Evolutionary conservation across 2,113 vertebrate species (phyloP).

Genomic region (Propithecus coquereli): DNA sequence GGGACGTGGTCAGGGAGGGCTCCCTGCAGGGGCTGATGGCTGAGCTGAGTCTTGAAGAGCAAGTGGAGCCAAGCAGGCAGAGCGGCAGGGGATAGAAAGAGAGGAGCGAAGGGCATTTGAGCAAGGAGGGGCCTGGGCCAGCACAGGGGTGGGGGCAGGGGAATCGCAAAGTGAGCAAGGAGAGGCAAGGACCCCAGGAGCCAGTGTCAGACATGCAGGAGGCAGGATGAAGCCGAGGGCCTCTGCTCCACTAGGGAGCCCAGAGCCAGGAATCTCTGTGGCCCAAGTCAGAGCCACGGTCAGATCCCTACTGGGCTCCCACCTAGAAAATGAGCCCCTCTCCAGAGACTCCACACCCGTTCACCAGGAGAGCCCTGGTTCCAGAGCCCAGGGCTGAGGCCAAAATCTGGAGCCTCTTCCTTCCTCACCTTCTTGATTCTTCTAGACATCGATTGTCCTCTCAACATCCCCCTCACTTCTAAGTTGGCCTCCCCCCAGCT

Average conservation of each 20-base stretch:
- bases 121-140: background rate
- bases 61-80: background rate
- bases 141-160: background rate
- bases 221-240: background rate
- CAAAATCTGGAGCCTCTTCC: background rate
- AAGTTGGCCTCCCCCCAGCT: background rate
- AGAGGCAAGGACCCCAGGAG: background rate
- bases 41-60: background rate
- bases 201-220: background rate
- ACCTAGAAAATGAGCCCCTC: background rate
- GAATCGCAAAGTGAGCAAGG: background rate
- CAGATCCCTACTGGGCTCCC: background rate
- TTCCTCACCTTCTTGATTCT: background rate
- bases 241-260: background rate
- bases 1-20: rapidly evolving
- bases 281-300: background rate
- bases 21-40: background rate
- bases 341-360: background rate
- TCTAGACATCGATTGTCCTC: background rate
- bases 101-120: background rate
- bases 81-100: background rate
- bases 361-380: background rate
- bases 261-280: background rate
- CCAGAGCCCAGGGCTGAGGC: background rate
- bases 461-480: background rate